Evolutionary conservation across 2,113 vertebrate genomes (phyloP).

Genomic region (Myiozetetes cayanensis): DNA sequence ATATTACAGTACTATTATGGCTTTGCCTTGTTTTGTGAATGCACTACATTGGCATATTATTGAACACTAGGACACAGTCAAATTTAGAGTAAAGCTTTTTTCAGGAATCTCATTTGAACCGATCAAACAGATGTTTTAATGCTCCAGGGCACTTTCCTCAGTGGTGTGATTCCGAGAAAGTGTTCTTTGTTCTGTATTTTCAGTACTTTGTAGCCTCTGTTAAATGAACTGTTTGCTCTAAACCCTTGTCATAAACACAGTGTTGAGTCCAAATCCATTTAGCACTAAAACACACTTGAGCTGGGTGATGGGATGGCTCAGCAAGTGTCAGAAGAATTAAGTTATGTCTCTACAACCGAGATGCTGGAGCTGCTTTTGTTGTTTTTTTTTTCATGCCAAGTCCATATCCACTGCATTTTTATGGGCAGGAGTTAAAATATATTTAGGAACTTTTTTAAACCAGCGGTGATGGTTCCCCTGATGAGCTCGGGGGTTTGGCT

Average conservation of each 20-base stretch:
- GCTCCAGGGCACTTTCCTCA: neutral
- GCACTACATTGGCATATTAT: neutral
- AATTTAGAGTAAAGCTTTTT: neutral
- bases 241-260: fast-evolving
- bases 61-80: neutral
- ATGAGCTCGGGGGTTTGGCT: fast-evolving
- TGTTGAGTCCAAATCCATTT: fast-evolving
- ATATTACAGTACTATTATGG: neutral
- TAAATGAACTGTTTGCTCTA: neutral
- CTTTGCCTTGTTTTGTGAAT: neutral
- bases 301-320: neutral
- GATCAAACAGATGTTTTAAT: neutral
- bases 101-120: neutral
- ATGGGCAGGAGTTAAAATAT: fast-evolving
- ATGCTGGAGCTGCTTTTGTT: neutral
- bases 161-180: neutral
- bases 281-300: fast-evolving
- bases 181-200: neutral
- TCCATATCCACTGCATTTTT: neutral
- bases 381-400: neutral
- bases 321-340: neutral
- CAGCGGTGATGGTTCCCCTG: fast-evolving
- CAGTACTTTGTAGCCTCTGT: neutral
- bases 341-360: neutral
- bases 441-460: neutral